A percentile compares a stretch with the other conserved stretches of the same genome.
Conservation (phyloP, 2,888 invertebrate genomes). For the Philaethria dido region DNA sequence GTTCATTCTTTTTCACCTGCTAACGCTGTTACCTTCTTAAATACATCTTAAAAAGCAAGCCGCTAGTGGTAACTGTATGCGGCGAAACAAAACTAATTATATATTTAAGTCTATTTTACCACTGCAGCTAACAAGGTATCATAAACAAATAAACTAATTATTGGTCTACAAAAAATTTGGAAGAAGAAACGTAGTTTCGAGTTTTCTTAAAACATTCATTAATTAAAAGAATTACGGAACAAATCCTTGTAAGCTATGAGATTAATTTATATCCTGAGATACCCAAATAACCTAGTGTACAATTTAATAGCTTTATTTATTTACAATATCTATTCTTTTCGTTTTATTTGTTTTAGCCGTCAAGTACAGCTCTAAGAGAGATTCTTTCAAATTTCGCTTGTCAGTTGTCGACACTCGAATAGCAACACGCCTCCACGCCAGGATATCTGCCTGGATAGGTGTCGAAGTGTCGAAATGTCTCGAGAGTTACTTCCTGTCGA, state of each 20-base stretch:
- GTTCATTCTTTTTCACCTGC: constrained; percentile 58
- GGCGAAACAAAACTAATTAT: constrained; percentile 78
- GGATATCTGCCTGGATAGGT: constrained; percentile 73
- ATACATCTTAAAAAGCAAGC: constrained; percentile 11
- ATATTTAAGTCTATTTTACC: constrained; percentile 74
- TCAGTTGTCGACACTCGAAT: constrained; percentile 49
- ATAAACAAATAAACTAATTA: constrained; percentile 75
- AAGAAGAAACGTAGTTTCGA: background rate
- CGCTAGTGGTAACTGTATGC: constrained; percentile 42
- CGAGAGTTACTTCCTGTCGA: constrained; percentile 51
- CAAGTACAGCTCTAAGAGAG: background rate
- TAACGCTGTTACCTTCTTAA: constrained; percentile 45
- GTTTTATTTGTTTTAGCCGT: background rate
- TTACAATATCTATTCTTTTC: background rate
- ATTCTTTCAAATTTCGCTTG: constrained; percentile 33
- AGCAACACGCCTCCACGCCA: constrained; percentile 35
- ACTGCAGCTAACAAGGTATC: constrained; percentile 70
- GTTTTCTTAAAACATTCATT: constrained; percentile 67
- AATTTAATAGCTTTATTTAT: constrained; percentile 9
- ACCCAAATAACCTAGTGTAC: background rate
- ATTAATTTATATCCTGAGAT: constrained; percentile 12
- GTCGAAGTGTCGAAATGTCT: constrained; percentile 62
- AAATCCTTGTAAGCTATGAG: constrained; percentile 63
- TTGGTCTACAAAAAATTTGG: constrained; percentile 67
- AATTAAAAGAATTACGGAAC: constrained; percentile 53